Evolutionary conservation across 2,888 invertebrate species (phyloP).

Genomic region (Heliconius hortense): DNA sequence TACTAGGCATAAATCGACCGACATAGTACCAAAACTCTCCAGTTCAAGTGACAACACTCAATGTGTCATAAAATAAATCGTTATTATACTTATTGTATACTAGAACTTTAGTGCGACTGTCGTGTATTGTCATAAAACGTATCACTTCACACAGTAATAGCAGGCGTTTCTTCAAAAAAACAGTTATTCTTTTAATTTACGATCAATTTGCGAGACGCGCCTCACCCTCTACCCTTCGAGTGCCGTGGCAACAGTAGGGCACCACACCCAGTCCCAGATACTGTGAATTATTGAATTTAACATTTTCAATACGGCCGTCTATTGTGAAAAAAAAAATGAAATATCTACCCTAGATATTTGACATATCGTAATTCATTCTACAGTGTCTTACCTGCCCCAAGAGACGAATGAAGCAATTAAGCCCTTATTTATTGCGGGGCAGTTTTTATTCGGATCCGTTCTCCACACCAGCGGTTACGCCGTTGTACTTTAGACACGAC

Average conservation of each 20-base stretch:
- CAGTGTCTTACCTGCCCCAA: constrained; percentile 3
- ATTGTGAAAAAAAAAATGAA: constrained; percentile 70
- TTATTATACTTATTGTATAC: neutral
- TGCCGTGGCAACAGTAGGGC: constrained; percentile 58
- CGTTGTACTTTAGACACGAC: constrained; percentile 48
- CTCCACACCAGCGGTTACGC: constrained; percentile 53
- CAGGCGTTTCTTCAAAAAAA: constrained; percentile 53
- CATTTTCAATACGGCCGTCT: constrained; percentile 67
- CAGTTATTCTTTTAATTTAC: constrained; percentile 65
- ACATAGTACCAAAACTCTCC: neutral
- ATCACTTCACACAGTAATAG: constrained; percentile 53
- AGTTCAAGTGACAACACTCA: constrained; percentile 13
- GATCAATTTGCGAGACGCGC: constrained; percentile 67
- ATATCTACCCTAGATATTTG: constrained; percentile 63
- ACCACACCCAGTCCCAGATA: constrained; percentile 57
- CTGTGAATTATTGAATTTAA: constrained; percentile 76
- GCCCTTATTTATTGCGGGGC: constrained; percentile 67
- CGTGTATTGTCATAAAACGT: constrained; percentile 46
- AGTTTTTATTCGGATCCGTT: constrained; percentile 64
- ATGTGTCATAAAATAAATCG: constrained; percentile 13
- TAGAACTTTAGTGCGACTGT: neutral
- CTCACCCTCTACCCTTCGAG: neutral
- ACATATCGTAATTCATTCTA: constrained; percentile 76
- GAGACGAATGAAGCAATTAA: constrained; percentile 65
- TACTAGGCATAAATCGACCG: neutral